Conservation (phyloP, 2,888 invertebrate species). For the Caenorhabditis drosophilae region DNA sequence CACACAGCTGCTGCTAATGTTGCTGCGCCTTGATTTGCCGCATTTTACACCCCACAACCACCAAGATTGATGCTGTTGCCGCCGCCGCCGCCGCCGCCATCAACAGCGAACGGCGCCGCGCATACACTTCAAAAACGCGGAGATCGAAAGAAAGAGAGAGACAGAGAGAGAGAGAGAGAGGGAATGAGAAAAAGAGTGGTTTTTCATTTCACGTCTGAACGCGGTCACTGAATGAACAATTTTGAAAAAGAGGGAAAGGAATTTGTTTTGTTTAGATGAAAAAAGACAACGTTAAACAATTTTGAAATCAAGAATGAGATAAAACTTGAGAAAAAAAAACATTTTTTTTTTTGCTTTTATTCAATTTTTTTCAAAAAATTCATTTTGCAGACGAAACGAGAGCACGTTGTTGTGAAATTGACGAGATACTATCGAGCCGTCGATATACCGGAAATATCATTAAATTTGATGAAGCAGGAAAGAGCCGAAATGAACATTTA, state of each 20-base stretch:
- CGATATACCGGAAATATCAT: conserved; percentile 72
- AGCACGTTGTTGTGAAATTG: conserved; percentile 73
- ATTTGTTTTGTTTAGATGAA: too few species aligned
- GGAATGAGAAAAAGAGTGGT: too few species aligned
- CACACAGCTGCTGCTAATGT: too few species aligned
- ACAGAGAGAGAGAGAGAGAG: background rate
- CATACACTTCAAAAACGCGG: background rate
- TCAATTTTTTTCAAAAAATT: too few species aligned
- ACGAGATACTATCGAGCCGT: conserved; percentile 74
- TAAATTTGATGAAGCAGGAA: conserved; percentile 54
- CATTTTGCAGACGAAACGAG: conserved; percentile 72
- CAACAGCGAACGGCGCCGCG: too few species aligned
- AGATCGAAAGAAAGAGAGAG: background rate
- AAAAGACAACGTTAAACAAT: too few species aligned
- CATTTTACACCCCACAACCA: background rate
- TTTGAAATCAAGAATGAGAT: background rate
- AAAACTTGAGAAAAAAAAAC: background rate
- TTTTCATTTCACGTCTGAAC: too few species aligned
- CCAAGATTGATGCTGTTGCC: too few species aligned
- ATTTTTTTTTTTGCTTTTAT: too few species aligned
- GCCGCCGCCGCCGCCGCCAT: too few species aligned
- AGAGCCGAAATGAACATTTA: conserved; percentile 38
- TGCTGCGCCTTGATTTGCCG: background rate
- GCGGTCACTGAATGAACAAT: too few species aligned
- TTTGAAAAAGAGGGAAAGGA: too few species aligned